A percentile compares a stretch with the other conserved stretches of the same genome.
phyloP scores from a whole-genome alignment of 2,113 vertebrate genomes.

The Melanostigma gelatinosum region DNA sequence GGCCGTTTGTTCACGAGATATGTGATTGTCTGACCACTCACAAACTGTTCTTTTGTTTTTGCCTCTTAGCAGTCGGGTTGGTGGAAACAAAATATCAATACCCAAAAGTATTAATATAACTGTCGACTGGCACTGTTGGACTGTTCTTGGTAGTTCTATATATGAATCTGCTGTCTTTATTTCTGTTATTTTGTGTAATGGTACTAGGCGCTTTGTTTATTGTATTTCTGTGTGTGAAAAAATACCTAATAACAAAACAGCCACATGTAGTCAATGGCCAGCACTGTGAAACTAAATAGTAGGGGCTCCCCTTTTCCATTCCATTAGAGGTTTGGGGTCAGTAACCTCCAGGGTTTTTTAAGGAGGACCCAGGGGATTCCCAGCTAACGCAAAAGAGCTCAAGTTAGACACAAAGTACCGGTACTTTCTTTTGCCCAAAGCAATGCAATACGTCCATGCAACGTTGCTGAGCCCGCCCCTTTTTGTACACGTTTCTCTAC shows the following conservation, averaged over 20 bases:
- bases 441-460: neutral
- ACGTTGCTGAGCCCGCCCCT: neutral
- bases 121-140: neutral
- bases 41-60: neutral
- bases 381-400: neutral
- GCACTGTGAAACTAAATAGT: neutral
- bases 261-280: too few species aligned
- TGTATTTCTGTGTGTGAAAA: neutral
- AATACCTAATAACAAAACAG: neutral
- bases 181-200: neutral
- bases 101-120: neutral
- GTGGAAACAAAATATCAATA: neutral
- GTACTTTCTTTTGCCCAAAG: neutral
- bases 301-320: neutral
- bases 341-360: neutral
- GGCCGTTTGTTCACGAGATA: neutral
- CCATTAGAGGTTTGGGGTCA: neutral
- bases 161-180: neutral
- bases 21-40: neutral
- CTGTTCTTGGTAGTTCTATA: neutral
- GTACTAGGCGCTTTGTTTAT: neutral
- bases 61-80: neutral
- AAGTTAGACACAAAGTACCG: neutral
- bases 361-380: neutral
- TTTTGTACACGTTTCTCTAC: slow-evolving; percentile 2